Evolutionary conservation across 2,113 vertebrate genomes (phyloP), one percentile per base, ranked within the genome.

Genomic region (Acanthisitta chloris): DNA sequence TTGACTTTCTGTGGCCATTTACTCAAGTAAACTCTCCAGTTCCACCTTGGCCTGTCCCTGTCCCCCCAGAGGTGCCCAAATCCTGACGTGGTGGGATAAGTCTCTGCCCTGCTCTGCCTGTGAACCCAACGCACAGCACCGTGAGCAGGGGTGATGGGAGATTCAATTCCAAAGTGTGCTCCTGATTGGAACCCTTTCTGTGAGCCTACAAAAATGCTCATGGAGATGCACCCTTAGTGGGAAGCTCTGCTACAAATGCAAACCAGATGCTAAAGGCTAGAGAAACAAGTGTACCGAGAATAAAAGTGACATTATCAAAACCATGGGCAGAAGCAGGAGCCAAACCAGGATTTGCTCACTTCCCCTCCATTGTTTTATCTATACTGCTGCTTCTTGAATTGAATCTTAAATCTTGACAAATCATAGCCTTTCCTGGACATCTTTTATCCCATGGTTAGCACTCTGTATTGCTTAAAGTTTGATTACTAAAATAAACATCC

Each of bases 331-430:
- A 76, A 45, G 36, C 36, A 59, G 46, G 20, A 62, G 40, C 62
- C 26, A 65, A 93, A 90, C 14, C 9, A 90, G 46, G 36, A 46
- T 97, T 79, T 94, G 33, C 29, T 88, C 54, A 61, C 61, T 81
- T 92, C 70, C 73, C 81, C 23, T 45, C 17, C 24, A 12, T 46
- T 85, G 48, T 52, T 48, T 91, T 58, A 94, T 67, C 70, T 79
- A 26, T 61, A 58, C 11, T 65, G 61, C 52, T 79, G 81, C 61
- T 91, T 91, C 89, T 92, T 90, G 61, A 89, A 71, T 91, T 84
- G 64, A 86, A 88, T 71, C 64, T 81, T 92, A 80, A 90, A 74
- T 81, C 36, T 64, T 94, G 72, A 86, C 46, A 84, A 81, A 79
- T 86, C 64, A 31, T 48, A 59, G 59, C 33, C 54, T 78, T 81